phyloP scores from a whole-genome alignment of 2,113 vertebrate species.

The Baryphthengus martii region DNA sequence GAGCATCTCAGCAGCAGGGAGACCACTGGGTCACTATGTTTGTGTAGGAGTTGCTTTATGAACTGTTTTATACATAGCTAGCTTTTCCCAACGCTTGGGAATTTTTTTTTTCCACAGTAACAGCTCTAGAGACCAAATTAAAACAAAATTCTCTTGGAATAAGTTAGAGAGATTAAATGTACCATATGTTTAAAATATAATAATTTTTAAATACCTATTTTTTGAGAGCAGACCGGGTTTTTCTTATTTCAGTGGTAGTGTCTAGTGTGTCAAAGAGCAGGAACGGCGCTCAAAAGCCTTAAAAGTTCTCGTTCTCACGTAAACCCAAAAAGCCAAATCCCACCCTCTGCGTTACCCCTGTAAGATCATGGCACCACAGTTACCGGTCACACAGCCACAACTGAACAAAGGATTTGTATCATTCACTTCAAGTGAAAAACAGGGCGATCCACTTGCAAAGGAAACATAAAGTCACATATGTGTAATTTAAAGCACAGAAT shows the following conservation, averaged over 20 bases:
- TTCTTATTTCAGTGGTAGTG: not conserved
- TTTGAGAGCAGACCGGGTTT: not conserved
- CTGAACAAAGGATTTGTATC: not conserved
- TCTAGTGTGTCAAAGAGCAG: not conserved
- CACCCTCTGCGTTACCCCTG: not conserved
- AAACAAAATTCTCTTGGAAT: slow-evolving; percentile 33
- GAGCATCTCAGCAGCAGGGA: slow-evolving; percentile 2
- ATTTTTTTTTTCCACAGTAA: not conserved
- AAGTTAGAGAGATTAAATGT: slow-evolving; percentile 10
- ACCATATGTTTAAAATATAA: not conserved
- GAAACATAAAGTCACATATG: not conserved
- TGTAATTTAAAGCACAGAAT: not conserved
- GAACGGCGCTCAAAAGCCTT: not conserved
- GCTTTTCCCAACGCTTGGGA: not conserved
- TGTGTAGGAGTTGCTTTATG: slow-evolving; percentile 39
- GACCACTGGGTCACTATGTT: not conserved
- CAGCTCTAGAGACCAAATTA: not conserved
- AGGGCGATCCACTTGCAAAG: not conserved
- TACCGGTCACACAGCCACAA: not conserved
- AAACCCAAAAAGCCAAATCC: not conserved
- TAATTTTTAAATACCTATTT: not conserved
- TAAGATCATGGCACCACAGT: not conserved
- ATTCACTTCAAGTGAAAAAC: not conserved
- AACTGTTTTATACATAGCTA: slow-evolving; percentile 10
- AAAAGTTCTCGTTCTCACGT: not conserved